Conservation (phyloP, 2,888 invertebrate genomes). For the Maniola hyperantus region DNA sequence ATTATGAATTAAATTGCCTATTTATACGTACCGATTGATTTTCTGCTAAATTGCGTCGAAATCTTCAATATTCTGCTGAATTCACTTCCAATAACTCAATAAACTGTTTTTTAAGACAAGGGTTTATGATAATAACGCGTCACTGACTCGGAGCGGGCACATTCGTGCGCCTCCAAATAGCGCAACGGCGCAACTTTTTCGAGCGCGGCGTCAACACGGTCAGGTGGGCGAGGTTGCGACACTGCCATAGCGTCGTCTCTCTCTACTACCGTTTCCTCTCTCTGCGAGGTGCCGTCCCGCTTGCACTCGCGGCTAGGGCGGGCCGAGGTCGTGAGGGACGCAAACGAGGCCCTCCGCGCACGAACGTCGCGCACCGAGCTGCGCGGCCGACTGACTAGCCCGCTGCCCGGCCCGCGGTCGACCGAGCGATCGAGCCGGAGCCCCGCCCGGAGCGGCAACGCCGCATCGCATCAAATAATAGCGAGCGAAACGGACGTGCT, state of each 20-base stretch:
- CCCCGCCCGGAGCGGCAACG: conserved; percentile 69
- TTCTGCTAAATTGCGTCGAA: conserved; percentile 36
- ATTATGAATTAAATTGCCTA: conserved; percentile 45
- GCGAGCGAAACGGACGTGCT: conserved; percentile 71
- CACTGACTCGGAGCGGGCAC: conserved; percentile 69
- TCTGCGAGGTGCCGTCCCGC: conserved; percentile 56
- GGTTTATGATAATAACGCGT: conserved; percentile 72
- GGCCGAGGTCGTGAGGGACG: conserved; percentile 56
- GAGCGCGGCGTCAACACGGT: conserved; percentile 82
- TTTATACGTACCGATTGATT: conserved; percentile 62
- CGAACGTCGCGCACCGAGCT: conserved; percentile 81
- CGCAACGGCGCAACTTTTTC: conserved; percentile 83
- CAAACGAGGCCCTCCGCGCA: conserved; percentile 68
- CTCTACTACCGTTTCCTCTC: conserved; percentile 49
- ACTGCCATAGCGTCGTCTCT: conserved; percentile 71
- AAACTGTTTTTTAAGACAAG: conserved; percentile 59
- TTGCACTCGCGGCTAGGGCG: conserved; percentile 58
- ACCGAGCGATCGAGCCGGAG: conserved; percentile 59
- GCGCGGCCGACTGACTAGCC: conserved; percentile 79
- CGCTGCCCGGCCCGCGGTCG: conserved; percentile 51
- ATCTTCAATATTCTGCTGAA: conserved; percentile 50
- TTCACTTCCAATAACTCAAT: conserved; percentile 54
- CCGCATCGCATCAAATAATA: conserved; percentile 71
- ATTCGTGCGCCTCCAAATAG: conserved; percentile 82
- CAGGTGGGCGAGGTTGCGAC: conserved; percentile 83